phyloP scores from a whole-genome alignment of 2,888 invertebrate genomes.

The Pachydiplax longipennis region DNA sequence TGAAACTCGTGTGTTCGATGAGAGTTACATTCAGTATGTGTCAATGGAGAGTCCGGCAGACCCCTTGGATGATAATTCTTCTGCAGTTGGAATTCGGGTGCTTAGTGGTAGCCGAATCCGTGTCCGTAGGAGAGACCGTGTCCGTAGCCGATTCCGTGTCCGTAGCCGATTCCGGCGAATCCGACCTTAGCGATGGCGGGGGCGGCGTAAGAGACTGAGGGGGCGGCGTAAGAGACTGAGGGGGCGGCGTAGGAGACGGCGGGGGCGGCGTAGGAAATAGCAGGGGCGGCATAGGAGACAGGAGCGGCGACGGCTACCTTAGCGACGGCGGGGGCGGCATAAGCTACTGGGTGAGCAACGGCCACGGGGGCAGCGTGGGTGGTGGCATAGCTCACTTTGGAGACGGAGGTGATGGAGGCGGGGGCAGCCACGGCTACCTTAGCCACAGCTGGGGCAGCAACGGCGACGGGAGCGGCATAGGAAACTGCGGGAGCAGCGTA shows the following conservation, averaged over 20 bases:
- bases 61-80: background rate
- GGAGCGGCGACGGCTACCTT: constrained; percentile 44
- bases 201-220: constrained; percentile 8
- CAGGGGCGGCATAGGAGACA: constrained; percentile 34
- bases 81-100: background rate
- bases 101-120: constrained; percentile 22
- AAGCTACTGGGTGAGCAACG: constrained; percentile 36
- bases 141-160: background rate
- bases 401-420: constrained; percentile 16
- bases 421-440: background rate
- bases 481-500: constrained; percentile 34
- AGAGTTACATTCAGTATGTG: background rate
- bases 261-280: constrained; percentile 28
- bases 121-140: constrained; percentile 27
- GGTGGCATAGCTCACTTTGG: background rate
- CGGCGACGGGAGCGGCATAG: background rate
- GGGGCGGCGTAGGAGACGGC: constrained; percentile 15
- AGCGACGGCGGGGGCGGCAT: constrained; percentile 45
- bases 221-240: constrained; percentile 23
- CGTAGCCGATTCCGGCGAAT: background rate
- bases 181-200: constrained; percentile 34
- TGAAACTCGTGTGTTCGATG: background rate
- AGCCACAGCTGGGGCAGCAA: background rate
- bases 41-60: background rate
- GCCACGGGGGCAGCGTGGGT: constrained; percentile 42